phyloP scores from a whole-genome alignment of 1,140 invertebrate species.

The Brachionus asplanchnoidis region DNA sequence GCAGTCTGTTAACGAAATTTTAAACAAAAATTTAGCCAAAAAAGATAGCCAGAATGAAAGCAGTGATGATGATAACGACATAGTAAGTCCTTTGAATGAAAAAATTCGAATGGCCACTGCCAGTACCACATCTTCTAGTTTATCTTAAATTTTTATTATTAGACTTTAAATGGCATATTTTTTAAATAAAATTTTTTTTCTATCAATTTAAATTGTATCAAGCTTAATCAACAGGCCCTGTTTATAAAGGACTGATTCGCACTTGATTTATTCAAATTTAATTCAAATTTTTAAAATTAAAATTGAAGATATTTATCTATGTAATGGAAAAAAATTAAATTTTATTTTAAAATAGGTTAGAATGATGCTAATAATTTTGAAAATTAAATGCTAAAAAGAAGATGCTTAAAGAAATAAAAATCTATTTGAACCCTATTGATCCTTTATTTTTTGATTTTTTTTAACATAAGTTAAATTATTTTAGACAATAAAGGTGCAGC shows the following conservation, averaged over 20 bases:
- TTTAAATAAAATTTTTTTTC: neutral
- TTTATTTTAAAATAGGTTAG: no score
- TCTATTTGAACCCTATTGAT: no score
- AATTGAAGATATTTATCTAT: no score
- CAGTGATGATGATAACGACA: neutral
- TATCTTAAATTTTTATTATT: neutral
- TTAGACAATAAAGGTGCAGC: no score
- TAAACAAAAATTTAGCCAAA: neutral
- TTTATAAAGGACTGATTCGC: neutral
- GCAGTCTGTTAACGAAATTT: neutral
- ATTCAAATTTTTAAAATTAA: neutral
- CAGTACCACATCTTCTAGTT: constrained; percentile 16
- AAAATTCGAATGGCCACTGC: neutral
- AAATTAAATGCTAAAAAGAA: no score
- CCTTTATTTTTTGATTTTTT: no score
- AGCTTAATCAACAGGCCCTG: no score
- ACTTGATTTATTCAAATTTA: neutral
- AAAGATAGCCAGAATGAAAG: neutral
- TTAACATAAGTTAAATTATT: no score
- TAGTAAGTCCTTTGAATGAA: neutral
- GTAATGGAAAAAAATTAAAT: no score
- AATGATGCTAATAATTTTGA: no score
- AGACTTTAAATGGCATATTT: neutral
- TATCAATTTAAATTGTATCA: no score
- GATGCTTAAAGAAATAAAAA: no score